These are phyloP conservation scores for Atrichornis clamosus DNA, from an alignment of 2,113 vertebrate species.

Conservation along the genomic window DNA sequence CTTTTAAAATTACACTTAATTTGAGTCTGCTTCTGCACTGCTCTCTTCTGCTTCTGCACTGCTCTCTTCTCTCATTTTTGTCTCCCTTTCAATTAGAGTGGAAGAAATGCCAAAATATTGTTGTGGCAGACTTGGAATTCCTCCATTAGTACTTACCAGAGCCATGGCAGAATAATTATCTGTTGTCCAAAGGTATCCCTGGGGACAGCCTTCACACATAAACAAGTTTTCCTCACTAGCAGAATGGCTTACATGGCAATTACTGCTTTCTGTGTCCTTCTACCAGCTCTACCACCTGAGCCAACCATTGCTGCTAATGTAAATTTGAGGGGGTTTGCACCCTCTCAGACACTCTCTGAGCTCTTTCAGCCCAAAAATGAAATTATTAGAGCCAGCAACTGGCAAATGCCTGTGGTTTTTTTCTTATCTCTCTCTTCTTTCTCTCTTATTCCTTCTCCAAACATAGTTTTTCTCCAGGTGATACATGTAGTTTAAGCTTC, in stretches of 20 bases:
- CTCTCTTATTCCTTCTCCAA: neutral
- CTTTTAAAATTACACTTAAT: neutral
- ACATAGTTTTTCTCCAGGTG: neutral
- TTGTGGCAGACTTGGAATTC: neutral
- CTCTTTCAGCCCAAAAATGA: neutral
- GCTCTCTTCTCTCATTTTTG: neutral
- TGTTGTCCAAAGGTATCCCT: neutral
- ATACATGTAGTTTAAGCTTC: neutral
- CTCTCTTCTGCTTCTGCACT: neutral
- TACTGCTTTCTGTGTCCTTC: neutral
- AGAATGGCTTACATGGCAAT: neutral
- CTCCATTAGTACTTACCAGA: neutral
- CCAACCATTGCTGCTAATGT: neutral
- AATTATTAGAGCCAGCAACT: neutral
- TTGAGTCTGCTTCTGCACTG: neutral
- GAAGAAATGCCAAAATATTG: conserved; percentile 1
- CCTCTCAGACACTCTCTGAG: neutral
- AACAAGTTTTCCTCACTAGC: neutral
- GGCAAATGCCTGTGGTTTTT: neutral
- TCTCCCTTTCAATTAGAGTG: neutral
- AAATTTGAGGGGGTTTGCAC: neutral
- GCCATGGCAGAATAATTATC: neutral
- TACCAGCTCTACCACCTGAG: neutral
- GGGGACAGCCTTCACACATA: neutral
- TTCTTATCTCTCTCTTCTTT: neutral